Evolutionary conservation across 2,797 vertebrate species (phyloP).

Genomic region (Coluber constrictor): DNA sequence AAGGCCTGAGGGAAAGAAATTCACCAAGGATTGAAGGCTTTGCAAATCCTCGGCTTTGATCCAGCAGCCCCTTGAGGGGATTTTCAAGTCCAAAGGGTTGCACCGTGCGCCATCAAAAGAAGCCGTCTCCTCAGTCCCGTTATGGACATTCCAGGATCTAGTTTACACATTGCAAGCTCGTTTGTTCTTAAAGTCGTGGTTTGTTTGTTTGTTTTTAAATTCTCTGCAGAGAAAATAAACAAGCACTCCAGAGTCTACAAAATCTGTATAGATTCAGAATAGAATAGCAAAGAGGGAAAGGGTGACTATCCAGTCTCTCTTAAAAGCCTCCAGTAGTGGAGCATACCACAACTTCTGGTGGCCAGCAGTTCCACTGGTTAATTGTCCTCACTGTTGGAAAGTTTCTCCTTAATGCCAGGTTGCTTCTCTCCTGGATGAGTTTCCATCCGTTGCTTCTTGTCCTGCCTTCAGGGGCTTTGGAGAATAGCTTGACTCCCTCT

Average conservation of each 20-base stretch:
- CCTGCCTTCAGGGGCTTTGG: neutral
- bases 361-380: neutral
- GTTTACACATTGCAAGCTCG: neutral
- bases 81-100: neutral
- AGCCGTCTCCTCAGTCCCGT: neutral
- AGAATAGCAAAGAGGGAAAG: neutral
- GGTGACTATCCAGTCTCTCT: too few relatives aligned
- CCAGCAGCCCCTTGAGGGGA: neutral
- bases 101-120: neutral
- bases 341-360: neutral
- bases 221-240: neutral
- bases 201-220: neutral
- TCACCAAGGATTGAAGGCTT: neutral
- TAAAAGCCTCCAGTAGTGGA: too few relatives aligned
- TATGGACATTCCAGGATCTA: too few relatives aligned
- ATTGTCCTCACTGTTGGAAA: rapidly evolving
- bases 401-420: neutral
- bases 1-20: neutral
- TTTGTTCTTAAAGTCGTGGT: neutral
- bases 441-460: neutral
- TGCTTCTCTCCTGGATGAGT: neutral
- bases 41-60: neutral
- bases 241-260: neutral
- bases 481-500: too few relatives aligned
- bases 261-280: neutral